Evolutionary conservation across 2,797 vertebrate species (phyloP), one percentile per base, ranked within the genome.

Genomic region (Poeciliopsis infans): DNA sequence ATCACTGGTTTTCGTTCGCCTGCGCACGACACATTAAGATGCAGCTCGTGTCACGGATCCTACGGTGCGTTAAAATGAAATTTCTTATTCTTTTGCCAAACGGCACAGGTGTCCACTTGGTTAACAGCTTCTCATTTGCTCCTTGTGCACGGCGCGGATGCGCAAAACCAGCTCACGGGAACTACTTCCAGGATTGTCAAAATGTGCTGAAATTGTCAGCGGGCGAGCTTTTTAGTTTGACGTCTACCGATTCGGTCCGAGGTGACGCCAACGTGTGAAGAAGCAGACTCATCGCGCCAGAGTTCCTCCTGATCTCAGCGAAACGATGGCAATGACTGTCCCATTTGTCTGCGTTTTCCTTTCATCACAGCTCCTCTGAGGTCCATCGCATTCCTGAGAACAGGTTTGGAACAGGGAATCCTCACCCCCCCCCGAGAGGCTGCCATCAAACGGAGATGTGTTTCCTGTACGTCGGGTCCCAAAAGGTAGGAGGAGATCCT

Each of bases 321-420:
- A 88, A 93, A 87, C 82, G 86, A 79, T 74, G 86, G 86, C 89
- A 94, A 93, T 85, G 82, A 93, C 88, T 73, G 72, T 79, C 89
- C 86, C 83, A 90, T 91, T 92, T 93, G 83, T 75, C 79, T 43
- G 82, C 81, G 47, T 31, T 78, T 10, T 83, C 83, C 88, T 83
- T 86, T 89, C 91, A 91, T 93, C 86, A 81, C 77, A 6, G 39
- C 0, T 69, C 86, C 90, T 85, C 87, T 18, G 81, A 89, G 81
- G 89, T 76, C 80, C 78, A 68, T 68, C 10, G 25, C 4, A 47
- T 75, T 73, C 74, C 70, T 41, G 69, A 33, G 51, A 18, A 66
- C 77, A 69, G 41, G 25, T 70, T 46, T 68, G 79, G 66, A 85
- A 89, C 57, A 74, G 53, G 75, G 74, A 81, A 77, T 84, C 82